Evolutionary conservation across 2,113 vertebrate species (phyloP), one percentile per base, ranked within the genome.

Genomic region (Leuciscus idus): DNA sequence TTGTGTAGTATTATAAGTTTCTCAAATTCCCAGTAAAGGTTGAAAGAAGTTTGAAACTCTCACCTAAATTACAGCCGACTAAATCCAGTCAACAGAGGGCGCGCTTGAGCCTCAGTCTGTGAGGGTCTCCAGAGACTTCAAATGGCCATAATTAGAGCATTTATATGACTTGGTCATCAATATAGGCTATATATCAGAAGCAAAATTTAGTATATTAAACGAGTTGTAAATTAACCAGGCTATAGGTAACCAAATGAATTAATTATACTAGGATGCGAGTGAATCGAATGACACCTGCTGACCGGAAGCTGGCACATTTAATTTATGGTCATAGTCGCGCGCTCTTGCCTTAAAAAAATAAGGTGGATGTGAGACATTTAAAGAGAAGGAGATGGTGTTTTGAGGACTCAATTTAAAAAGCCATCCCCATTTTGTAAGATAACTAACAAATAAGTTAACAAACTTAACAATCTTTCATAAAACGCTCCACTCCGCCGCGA

Each of bases 1-100:
- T 68, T 4, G 17, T 70, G 33, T 23, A 70, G 66, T 21, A 72
- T 39, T 39, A 8, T 36, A 78, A 23, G 17, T 33, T 57, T 57
- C 28, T 59, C 19, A 39, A 39, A 39, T 39, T 39, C 39, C 39
- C 39, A 78, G 76, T 55, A 15, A 59, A 55, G 17, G 19, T 57
- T 21, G 17, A 21, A 7, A 30, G 26, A 59, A 39, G 52, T 26
- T n/a, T 61, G 0, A 79, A 79, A 19, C 28, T 0, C 26, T 6
- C 50, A 21, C 10, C 72, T 19, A 52, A 3, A 57, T 26, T 5
- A 43, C 19, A 39, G 33, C 3, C 61, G 23, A 61, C 59, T 43
- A 19, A 64, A 62, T 77, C 13, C 39, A 17, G 66, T 81, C 78
- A 76, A 75, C 26, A 83, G 80, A 77, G 87, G 68, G 84, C 39